Percentiles rank a stretch among this genome's conserved stretches.
Evolutionary conservation across 2,888 invertebrate genomes (phyloP).

Genomic region (Halocaridina rubra): DNA sequence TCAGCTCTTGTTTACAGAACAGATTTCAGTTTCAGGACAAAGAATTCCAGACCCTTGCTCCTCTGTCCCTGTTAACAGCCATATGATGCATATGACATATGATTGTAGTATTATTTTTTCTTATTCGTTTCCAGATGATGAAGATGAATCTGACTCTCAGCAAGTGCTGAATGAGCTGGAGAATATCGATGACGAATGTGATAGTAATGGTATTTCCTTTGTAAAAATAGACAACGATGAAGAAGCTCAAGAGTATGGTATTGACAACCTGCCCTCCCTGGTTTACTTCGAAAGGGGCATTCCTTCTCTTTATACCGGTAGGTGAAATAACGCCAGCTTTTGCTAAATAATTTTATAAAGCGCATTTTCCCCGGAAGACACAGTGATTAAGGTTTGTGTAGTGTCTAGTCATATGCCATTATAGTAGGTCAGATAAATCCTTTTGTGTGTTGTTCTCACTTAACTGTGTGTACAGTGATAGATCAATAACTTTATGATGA

Average conservation of each 20-base stretch:
- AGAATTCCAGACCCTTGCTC: not conserved
- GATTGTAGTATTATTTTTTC: not conserved
- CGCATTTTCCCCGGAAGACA: too few relatives aligned
- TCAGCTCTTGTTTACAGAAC: too few relatives aligned
- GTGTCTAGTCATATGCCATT: too few relatives aligned
- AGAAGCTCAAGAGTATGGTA: constrained; percentile 90
- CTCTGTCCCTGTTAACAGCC: not conserved
- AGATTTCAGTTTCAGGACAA: too few relatives aligned
- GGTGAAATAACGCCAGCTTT: too few relatives aligned
- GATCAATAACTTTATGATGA: too few relatives aligned
- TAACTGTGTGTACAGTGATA: too few relatives aligned
- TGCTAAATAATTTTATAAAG: too few relatives aligned
- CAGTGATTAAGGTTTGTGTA: too few relatives aligned
- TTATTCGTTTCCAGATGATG: constrained; percentile 76
- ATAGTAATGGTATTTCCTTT: constrained; percentile 87
- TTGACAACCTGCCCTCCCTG: constrained; percentile 86
- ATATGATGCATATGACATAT: not conserved
- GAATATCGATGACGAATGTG: constrained; percentile 94
- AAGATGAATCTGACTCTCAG: constrained; percentile 91
- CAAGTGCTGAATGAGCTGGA: constrained; percentile 87
- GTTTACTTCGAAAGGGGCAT: constrained; percentile 93
- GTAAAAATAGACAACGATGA: constrained; percentile 92
- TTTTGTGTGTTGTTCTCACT: too few relatives aligned
- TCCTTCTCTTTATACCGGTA: constrained; percentile 75
- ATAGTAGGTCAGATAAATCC: too few relatives aligned